A percentile compares a stretch with the other conserved stretches of the same genome.
These are phyloP conservation scores for Alauda arvensis DNA, from an alignment of 2,797 vertebrate genomes.

Conservation along the genomic window DNA sequence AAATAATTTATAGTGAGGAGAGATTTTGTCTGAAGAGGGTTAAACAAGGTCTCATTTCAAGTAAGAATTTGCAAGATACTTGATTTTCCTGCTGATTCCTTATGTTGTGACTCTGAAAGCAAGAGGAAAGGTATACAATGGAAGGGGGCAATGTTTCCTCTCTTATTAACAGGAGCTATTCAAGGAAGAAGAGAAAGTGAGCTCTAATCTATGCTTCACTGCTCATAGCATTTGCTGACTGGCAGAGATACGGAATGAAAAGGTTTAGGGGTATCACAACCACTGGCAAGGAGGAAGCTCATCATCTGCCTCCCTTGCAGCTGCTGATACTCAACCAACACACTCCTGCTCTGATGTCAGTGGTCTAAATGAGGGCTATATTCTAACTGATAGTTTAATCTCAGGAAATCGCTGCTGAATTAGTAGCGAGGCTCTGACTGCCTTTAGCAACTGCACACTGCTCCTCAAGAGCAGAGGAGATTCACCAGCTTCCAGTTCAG, in stretches of 20 bases:
- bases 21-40: not conserved
- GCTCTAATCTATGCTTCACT: not conserved
- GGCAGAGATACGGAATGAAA: not conserved
- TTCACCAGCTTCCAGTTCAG: not conserved
- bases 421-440: not conserved
- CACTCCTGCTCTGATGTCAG: constrained; percentile 30
- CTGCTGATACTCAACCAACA: constrained; percentile 15
- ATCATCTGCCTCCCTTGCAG: constrained; percentile 12
- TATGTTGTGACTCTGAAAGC: not conserved
- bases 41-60: not conserved
- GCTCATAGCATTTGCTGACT: not conserved
- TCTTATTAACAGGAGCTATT: not conserved
- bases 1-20: not conserved
- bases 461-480: not conserved
- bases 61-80: not conserved
- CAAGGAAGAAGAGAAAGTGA: not conserved
- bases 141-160: not conserved
- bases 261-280: not conserved
- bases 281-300: not conserved
- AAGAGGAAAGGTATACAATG: not conserved
- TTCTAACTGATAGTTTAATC: constrained; percentile 27
- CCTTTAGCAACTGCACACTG: not conserved
- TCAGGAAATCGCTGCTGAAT: constrained; percentile 49
- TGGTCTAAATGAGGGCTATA: constrained; percentile 1
- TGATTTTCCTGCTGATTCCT: not conserved